phyloP scores from a whole-genome alignment of 2,113 vertebrate genomes.

The Symphodus melops region DNA sequence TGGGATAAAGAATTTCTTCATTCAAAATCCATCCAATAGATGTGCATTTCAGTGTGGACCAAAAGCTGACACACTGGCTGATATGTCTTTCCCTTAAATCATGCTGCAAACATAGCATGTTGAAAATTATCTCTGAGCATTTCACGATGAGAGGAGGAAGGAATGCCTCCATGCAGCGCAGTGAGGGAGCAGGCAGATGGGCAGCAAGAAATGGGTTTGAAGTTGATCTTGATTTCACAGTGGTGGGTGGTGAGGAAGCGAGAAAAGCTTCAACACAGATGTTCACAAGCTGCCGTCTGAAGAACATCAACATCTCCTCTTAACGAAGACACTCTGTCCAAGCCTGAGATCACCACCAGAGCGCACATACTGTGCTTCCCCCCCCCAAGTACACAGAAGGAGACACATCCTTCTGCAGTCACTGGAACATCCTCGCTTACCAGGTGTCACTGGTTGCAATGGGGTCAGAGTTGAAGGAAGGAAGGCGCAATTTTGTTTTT shows the following conservation, averaged over 20 bases:
- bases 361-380: constrained; percentile 29
- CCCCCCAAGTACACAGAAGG: constrained; percentile 14
- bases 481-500: constrained; percentile 78
- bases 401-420: constrained; percentile 35
- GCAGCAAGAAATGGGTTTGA: constrained; percentile 80
- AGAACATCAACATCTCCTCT: constrained; percentile 37
- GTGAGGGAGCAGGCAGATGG: constrained; percentile 82
- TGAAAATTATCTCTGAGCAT: constrained; percentile 18
- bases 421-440: constrained; percentile 66
- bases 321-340: constrained; percentile 28
- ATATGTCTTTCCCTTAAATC: background rate
- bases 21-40: background rate
- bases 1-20: background rate
- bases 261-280: constrained; percentile 80
- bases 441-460: constrained; percentile 65
- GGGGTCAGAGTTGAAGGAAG: constrained; percentile 77
- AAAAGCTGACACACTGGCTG: no score
- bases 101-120: background rate
- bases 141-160: constrained; percentile 82
- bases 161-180: constrained; percentile 78
- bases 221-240: constrained; percentile 82
- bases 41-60: background rate
- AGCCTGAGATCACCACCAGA: constrained; percentile 16
- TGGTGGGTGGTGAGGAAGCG: constrained; percentile 75
- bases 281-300: constrained; percentile 84